phyloP scores from a whole-genome alignment of 2,797 vertebrate species.

The Euthynnus affinis region DNA sequence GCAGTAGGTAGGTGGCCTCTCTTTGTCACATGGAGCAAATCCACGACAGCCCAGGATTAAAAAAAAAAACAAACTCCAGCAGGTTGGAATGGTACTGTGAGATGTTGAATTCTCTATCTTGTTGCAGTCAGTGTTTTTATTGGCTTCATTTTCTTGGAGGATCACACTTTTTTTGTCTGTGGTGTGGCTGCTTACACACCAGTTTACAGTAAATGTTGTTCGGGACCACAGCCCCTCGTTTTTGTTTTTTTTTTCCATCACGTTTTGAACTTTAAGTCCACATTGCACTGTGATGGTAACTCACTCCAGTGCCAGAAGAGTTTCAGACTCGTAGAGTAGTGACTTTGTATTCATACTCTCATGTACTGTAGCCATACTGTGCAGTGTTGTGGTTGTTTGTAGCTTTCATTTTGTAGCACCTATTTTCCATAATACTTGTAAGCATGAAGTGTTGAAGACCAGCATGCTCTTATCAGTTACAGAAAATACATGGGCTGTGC shows the following conservation, averaged over 20 bases:
- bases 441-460: constrained; percentile 58
- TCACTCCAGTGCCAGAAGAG: constrained; percentile 56
- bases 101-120: constrained; percentile 35
- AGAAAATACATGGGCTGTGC: constrained; percentile 37
- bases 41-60: constrained; percentile 55
- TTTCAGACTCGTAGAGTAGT: constrained; percentile 10
- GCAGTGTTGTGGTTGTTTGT: constrained; percentile 71
- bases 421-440: constrained; percentile 45
- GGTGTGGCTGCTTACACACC: constrained; percentile 47
- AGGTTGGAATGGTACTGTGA: constrained; percentile 39
- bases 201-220: constrained; percentile 34
- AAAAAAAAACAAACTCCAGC: background rate
- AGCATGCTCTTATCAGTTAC: constrained; percentile 48
- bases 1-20: constrained; percentile 86
- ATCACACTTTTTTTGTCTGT: constrained; percentile 25
- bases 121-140: constrained; percentile 37
- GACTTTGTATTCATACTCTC: constrained; percentile 44
- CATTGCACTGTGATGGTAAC: constrained; percentile 57
- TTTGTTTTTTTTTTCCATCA: constrained; percentile 13
- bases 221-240: constrained; percentile 64
- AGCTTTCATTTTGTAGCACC: constrained; percentile 63
- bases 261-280: constrained; percentile 26
- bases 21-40: constrained; percentile 80
- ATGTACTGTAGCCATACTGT: constrained; percentile 58
- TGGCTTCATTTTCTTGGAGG: constrained; percentile 44